Evolutionary conservation across 2,888 invertebrate genomes (phyloP), one percentile per base, ranked within the genome.

Genomic region (Sclerodermus sp.): DNA sequence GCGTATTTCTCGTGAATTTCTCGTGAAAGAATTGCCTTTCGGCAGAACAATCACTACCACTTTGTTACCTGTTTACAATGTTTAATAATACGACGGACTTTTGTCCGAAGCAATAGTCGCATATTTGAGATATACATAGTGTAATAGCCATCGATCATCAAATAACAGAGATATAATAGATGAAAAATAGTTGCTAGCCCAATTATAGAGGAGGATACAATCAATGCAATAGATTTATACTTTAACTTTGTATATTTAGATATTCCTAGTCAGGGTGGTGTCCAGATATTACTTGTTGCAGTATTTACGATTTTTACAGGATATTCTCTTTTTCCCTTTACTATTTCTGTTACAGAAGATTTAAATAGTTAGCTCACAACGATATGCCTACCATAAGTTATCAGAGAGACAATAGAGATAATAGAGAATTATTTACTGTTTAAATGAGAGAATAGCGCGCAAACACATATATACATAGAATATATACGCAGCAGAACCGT

Each of bases 21-120:
- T n/a, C n/a, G n/a, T n/a, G n/a, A n/a, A n/a, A n/a, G n/a, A 23
- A 8, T 23, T 23, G 8, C 23, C 3, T 23, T 23, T 23, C 10
- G 48, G 45, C 57, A 60, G 62, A 70, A 72, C 74, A 71, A 74
- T 70, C 69, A 68, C 73, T 76, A 75, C 73, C 74, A 75, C 70
- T 76, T 76, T 76, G 76, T 76, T 76, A 76, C 70, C 74, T 74
- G 71, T 76, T 76, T 73, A 76, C 74, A 73, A 69, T 76, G 75
- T 76, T 76, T 73, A 74, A 73, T 60, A 64, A 73, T 60, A 64
- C 61, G 60, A 54, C 62, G 71, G 73, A 72, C 65, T 74, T 72
- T 73, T 73, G 73, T 73, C 72, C 70, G 62, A 65, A 70, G 75
- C 73, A 76, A 76, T 76, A 75, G 73, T 65, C 67, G 66, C 62